phyloP scores from a whole-genome alignment of 2,797 vertebrate species.

The Pipistrellus nathusii region DNA sequence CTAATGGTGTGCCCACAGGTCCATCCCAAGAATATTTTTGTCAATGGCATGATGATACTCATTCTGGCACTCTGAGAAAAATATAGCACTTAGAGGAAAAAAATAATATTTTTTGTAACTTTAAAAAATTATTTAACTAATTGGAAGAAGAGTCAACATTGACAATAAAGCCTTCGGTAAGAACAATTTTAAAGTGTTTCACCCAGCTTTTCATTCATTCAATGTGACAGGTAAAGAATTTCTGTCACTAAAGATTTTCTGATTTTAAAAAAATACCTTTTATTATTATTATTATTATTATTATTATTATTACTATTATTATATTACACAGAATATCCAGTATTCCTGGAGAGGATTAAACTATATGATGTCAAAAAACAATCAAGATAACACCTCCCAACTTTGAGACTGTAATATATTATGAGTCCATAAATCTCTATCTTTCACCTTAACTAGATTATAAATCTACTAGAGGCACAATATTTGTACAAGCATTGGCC shows the following conservation, averaged over 20 bases:
- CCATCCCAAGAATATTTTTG: background rate
- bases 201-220: background rate
- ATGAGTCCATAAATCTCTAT: background rate
- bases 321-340: constrained; percentile 32
- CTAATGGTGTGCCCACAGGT: background rate
- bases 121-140: background rate
- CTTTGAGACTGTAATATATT: background rate
- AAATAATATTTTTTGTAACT: background rate
- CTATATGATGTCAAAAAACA: background rate
- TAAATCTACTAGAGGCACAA: background rate
- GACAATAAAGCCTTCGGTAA: background rate
- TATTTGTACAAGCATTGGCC: too few species aligned
- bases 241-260: constrained; percentile 25
- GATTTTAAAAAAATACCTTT: background rate
- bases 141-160: background rate
- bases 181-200: constrained; percentile 23
- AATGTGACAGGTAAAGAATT: background rate
- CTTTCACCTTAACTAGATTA: background rate
- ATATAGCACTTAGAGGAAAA: background rate
- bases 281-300: background rate
- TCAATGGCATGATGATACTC: background rate
- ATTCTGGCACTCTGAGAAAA: background rate
- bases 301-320: background rate
- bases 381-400: background rate
- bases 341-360: background rate